phyloP scores from a whole-genome alignment of 2,888 invertebrate species.

The Palloptera scutellata region DNA sequence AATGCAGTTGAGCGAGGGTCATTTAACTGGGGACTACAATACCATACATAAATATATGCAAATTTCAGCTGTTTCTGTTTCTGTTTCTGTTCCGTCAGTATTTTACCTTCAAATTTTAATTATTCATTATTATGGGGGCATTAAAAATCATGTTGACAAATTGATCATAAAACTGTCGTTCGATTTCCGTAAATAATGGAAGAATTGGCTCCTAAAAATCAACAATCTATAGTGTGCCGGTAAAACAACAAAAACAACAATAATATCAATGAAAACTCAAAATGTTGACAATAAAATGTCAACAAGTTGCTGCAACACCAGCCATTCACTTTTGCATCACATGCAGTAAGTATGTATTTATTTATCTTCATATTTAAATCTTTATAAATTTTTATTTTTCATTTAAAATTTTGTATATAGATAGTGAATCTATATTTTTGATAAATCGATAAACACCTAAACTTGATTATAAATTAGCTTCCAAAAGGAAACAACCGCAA shows the following conservation, averaged over 20 bases:
- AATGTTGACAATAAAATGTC: conserved; percentile 55
- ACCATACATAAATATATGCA: too few species aligned
- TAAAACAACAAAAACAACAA: conserved; percentile 8
- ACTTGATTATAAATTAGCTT: too few species aligned
- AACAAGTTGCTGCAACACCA: conserved; percentile 46
- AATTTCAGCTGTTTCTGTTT: conserved; percentile 33
- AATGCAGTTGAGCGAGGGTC: too few species aligned
- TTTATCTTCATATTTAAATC: background rate
- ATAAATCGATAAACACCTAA: too few species aligned
- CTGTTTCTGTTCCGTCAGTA: conserved; percentile 6
- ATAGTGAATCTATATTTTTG: too few species aligned
- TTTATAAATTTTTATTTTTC: too few species aligned
- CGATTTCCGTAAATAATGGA: conserved; percentile 48
- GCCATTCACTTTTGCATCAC: background rate
- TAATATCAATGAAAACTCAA: background rate
- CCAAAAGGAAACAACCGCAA: too few species aligned
- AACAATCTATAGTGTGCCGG: background rate
- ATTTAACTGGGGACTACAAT: too few species aligned
- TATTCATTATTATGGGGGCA: background rate
- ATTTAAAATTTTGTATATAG: too few species aligned
- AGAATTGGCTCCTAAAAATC: background rate
- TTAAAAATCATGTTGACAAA: conserved; percentile 49
- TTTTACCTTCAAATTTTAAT: conserved; percentile 11
- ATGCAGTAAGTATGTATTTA: background rate
- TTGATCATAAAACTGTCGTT: conserved; percentile 54